These are phyloP conservation scores for Sebastes ruberrimus DNA, from an alignment of 2,797 vertebrate species.

Conservation along the genomic window DNA sequence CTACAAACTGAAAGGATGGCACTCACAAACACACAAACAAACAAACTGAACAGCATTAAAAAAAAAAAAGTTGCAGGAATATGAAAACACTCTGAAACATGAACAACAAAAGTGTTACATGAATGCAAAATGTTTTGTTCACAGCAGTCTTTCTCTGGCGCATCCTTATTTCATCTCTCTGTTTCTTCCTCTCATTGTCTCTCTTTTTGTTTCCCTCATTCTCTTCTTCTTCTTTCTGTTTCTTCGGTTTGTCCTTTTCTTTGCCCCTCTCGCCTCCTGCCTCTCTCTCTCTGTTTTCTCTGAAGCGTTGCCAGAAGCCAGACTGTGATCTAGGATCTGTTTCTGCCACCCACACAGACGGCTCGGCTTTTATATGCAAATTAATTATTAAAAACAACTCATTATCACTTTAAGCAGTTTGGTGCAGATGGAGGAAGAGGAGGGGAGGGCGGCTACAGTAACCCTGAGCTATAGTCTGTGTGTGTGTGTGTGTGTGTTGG, in stretches of 20 bases:
- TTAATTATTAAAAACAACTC: slow-evolving; percentile 81
- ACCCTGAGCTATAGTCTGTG: slow-evolving; percentile 26
- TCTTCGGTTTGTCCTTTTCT: slow-evolving; percentile 2
- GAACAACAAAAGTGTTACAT: background rate
- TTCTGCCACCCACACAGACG: slow-evolving; percentile 65
- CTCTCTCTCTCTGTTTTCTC: slow-evolving; percentile 33
- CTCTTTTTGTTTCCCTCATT: background rate
- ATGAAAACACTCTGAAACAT: background rate
- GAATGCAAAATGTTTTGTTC: slow-evolving; percentile 14
- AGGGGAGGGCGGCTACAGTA: slow-evolving; percentile 25
- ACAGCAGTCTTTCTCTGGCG: slow-evolving; percentile 4
- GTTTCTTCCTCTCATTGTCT: slow-evolving; percentile 1
- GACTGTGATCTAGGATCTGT: slow-evolving; percentile 72
- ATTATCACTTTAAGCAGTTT: slow-evolving; percentile 79
- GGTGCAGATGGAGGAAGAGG: slow-evolving; percentile 47
- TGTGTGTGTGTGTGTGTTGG: slow-evolving; percentile 13
- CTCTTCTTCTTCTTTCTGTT: background rate
- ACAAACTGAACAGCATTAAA: background rate
- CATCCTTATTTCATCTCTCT: background rate
- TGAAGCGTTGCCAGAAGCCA: slow-evolving; percentile 69
- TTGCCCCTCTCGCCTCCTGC: background rate
- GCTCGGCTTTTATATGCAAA: slow-evolving; percentile 78
- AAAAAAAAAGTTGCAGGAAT: background rate
- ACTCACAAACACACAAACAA: background rate
- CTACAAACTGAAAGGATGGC: background rate